Base-by-base conservation (phyloP, 2,113 vertebrate species). In the Gobiocypris rarus region DNA sequence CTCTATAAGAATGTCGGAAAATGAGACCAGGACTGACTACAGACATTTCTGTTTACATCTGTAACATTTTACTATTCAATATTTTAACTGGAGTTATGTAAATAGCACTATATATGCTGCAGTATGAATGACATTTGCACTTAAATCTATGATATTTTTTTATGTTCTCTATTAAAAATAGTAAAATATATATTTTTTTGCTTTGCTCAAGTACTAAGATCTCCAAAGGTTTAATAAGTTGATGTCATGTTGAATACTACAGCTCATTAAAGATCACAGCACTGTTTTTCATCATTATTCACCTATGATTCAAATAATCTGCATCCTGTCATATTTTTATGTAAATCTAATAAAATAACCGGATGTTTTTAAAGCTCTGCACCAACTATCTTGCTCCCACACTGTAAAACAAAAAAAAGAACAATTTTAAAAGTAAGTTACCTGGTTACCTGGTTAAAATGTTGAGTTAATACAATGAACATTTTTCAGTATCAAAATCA, bases 1-100 rank as follows among this genome's bases (percentile, higher is more conserved):
- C 67, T 89, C 43, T 90, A 89, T 83, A 81, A 54, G 3, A 84
- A 77, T 0, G 73, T 85, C 10, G 81, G 84, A 5, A 88, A 88
- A 65, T 88, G 69, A 81, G 9, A 58, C 10, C 26, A 75, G 24
- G 48, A 75, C 73, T 10, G 26, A 14, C 69, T 43, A 41, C 5
- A 69, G 13, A 56, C 9, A 10, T 5, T 10, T 71, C 9, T 14
- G 38, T 71, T 70, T 70, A 41, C 69, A 71, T 71, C 67, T 43
- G 19, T 71, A n/a, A n/a, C 22, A 11, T 71, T 34, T 69, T 38
- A 65, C 17, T 22, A 10, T 69, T 69, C 0, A 4, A 34, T 22
- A 43, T 41, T 5, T 70, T 10, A 70, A n/a, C 11, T 24, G 1
- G 11, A 73, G 14, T 48, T 48, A 19, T 75, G 71, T 75, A 75